Conservation (phyloP, 2,888 invertebrate genomes). For the Lagria hirta region DNA sequence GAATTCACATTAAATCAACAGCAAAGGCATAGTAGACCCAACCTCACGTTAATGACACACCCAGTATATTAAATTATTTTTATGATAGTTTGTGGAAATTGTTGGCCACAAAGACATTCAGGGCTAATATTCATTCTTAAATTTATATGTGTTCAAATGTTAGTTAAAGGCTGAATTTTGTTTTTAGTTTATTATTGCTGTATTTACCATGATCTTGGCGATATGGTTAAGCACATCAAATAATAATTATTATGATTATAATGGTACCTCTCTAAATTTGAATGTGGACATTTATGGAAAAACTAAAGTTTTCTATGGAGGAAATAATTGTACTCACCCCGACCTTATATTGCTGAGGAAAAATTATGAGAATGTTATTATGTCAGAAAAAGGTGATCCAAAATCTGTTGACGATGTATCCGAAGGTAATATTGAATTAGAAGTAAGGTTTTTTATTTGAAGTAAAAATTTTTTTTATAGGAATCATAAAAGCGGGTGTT, state of each 20-base stretch:
- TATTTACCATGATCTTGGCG: conserved; percentile 8
- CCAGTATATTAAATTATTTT: conserved; percentile 1
- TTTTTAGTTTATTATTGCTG: conserved; percentile 6
- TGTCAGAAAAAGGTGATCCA: conserved; percentile 28
- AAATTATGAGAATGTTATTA: conserved; percentile 34
- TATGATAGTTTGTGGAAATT: too few species aligned
- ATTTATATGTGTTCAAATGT: neutral
- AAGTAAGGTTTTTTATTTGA: conserved; percentile 7
- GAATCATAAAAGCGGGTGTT: conserved; percentile 49
- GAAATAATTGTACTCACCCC: conserved; percentile 18
- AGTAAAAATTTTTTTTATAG: conserved; percentile 42
- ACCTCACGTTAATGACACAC: too few species aligned
- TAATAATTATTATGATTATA: conserved; percentile 27
- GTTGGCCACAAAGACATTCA: too few species aligned
- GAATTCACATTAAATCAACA: too few species aligned
- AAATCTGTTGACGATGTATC: conserved; percentile 29
- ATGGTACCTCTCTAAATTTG: conserved; percentile 43
- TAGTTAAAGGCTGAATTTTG: neutral
- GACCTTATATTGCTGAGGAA: too few species aligned
- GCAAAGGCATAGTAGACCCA: too few species aligned
- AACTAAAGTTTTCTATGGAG: conserved; percentile 43
- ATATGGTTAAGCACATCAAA: conserved; percentile 37
- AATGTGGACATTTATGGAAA: conserved; percentile 45
- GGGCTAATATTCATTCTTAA: neutral
- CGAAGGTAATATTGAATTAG: conserved; percentile 30